These are phyloP conservation scores for Salvelinus sp. DNA, from an alignment of 2,113 vertebrate species.

Conservation along the genomic window DNA sequence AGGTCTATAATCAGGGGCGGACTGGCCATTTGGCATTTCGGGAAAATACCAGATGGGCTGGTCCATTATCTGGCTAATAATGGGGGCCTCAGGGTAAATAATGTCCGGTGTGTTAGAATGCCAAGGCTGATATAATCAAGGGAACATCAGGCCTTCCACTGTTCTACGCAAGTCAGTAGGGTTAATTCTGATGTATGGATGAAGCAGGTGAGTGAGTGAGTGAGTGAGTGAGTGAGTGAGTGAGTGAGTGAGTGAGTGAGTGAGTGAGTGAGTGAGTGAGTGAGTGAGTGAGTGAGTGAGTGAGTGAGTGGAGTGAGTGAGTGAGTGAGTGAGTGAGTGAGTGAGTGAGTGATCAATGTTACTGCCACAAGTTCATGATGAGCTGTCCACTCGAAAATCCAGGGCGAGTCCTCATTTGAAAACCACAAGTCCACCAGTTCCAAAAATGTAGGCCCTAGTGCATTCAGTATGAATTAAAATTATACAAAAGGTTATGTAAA, in stretches of 20 bases:
- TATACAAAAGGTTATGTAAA: conserved; percentile 12
- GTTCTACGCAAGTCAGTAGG: conserved; percentile 47
- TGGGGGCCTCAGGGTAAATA: no score
- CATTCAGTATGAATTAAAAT: conserved; percentile 21
- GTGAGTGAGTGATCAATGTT: neutral
- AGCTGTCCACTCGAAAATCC: conserved; percentile 23
- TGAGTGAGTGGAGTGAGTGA: neutral
- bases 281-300: no score
- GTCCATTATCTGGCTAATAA: no score
- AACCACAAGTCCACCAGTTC: neutral
- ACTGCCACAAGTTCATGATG: conserved; percentile 7
- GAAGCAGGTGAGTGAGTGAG: neutral
- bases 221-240: neutral
- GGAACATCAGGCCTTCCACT: conserved; percentile 54
- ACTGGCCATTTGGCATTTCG: neutral
- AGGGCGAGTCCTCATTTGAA: neutral
- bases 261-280: no score
- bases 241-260: no score
- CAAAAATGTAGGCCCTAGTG: conserved; percentile 10
- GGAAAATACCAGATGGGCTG: no score
- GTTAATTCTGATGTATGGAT: conserved; percentile 15
- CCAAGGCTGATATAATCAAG: conserved; percentile 5
- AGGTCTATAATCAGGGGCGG: conserved; percentile 62
- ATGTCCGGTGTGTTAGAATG: no score
- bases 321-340: neutral